Evolutionary conservation across 2,888 invertebrate genomes (phyloP).

Genomic region (Lasius platythorax): DNA sequence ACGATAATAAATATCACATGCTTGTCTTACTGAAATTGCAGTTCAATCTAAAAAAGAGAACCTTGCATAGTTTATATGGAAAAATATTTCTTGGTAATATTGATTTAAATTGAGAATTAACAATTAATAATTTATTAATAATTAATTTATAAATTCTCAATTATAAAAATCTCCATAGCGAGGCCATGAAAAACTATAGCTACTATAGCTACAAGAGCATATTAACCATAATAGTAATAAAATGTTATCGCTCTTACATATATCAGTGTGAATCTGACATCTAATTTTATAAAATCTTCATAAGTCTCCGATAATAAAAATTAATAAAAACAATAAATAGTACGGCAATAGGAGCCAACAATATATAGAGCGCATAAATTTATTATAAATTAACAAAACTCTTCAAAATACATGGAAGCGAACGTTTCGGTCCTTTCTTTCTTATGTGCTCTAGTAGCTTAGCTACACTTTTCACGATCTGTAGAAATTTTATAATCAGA

Average conservation of each 20-base stretch:
- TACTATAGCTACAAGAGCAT: not conserved
- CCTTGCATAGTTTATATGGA: not conserved
- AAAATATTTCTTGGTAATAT: not conserved
- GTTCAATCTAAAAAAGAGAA: not conserved
- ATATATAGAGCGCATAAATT: too few species aligned
- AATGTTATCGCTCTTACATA: too few species aligned
- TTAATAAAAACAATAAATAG: too few species aligned
- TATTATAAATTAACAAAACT: too few species aligned
- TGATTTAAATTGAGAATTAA: not conserved
- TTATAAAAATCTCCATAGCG: not conserved
- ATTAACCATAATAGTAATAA: not conserved
- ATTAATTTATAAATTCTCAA: not conserved
- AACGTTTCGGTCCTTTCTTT: too few species aligned
- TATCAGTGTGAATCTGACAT: too few species aligned
- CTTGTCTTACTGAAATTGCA: not conserved
- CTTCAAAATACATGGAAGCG: too few species aligned
- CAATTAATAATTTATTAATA: not conserved
- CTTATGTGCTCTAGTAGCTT: not conserved
- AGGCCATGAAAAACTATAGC: not conserved
- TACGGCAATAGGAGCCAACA: too few species aligned
- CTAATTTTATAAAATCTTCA: too few species aligned
- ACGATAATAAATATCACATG: not conserved
- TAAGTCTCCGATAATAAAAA: too few species aligned
- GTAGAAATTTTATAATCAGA: not conserved
- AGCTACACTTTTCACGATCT: not conserved